These are phyloP conservation scores for Anorthoa munda DNA, from an alignment of 2,888 invertebrate species.

Conservation along the genomic window DNA sequence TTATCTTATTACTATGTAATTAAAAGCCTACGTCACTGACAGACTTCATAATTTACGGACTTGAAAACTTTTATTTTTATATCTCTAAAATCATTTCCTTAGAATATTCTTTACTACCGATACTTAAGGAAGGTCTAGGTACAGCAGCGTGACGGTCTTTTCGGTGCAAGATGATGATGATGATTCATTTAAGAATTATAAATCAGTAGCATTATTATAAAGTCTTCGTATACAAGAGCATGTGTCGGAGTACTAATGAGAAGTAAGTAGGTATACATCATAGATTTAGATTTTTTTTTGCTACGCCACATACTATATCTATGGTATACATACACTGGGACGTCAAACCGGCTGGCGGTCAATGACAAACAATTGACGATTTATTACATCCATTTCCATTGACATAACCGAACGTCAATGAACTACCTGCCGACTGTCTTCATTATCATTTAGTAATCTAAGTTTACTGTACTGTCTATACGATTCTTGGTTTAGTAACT, in stretches of 20 bases:
- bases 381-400: constrained; percentile 33
- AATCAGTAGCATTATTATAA: constrained; percentile 1
- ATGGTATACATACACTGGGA: too few species aligned
- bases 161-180: too few species aligned
- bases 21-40: not conserved
- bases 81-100: not conserved
- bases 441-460: not conserved
- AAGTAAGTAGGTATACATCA: too few species aligned
- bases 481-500: not conserved
- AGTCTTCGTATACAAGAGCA: not conserved
- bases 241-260: not conserved
- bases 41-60: not conserved
- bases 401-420: constrained; percentile 21
- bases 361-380: constrained; percentile 39
- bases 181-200: not conserved
- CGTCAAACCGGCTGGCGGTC: constrained; percentile 3
- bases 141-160: too few species aligned
- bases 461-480: not conserved
- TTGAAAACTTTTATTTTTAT: not conserved
- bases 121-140: too few species aligned
- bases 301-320: too few species aligned
- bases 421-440: not conserved
- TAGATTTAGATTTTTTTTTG: too few species aligned
- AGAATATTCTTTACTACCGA: too few species aligned
- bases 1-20: not conserved